phyloP scores from a whole-genome alignment of 2,888 invertebrate genomes.

The Epsilonema sp. region DNA sequence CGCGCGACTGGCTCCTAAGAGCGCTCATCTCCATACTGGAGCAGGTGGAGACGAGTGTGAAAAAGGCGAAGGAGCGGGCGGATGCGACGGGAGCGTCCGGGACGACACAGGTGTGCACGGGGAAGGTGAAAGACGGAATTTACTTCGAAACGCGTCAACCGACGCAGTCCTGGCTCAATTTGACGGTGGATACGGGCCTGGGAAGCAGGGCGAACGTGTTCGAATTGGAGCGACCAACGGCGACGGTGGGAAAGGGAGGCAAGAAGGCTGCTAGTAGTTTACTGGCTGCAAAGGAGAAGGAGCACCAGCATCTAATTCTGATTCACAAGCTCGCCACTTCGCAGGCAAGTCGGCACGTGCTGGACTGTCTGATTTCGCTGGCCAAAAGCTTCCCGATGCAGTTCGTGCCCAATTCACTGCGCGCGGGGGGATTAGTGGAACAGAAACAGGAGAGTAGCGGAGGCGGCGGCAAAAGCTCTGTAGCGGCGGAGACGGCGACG shows the following conservation, averaged over 20 bases:
- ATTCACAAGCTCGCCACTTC: constrained; percentile 38
- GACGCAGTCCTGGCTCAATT: constrained; percentile 13
- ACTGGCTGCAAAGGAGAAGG: constrained; percentile 48
- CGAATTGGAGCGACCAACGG: constrained; percentile 3
- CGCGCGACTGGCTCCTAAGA: constrained; percentile 59
- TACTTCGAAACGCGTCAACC: neutral
- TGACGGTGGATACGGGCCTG: constrained; percentile 13
- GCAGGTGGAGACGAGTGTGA: constrained; percentile 9
- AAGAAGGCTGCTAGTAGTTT: neutral
- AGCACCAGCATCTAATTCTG: no score
- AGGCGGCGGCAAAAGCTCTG: constrained; percentile 1
- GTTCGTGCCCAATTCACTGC: constrained; percentile 44
- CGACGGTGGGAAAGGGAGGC: neutral
- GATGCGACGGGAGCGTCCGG: neutral
- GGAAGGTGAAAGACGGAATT: neutral
- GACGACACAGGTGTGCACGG: neutral
- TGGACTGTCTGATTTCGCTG: constrained; percentile 55
- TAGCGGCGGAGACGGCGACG: neutral
- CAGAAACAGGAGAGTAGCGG: neutral
- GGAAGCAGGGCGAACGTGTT: constrained; percentile 14
- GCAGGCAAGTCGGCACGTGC: constrained; percentile 46
- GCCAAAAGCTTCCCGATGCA: constrained; percentile 60
- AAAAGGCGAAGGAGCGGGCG: neutral
- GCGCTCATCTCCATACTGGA: constrained; percentile 22
- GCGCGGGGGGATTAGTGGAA: constrained; percentile 12